Conservation (phyloP, 2,888 invertebrate species). For the Mythimna pallens region DNA sequence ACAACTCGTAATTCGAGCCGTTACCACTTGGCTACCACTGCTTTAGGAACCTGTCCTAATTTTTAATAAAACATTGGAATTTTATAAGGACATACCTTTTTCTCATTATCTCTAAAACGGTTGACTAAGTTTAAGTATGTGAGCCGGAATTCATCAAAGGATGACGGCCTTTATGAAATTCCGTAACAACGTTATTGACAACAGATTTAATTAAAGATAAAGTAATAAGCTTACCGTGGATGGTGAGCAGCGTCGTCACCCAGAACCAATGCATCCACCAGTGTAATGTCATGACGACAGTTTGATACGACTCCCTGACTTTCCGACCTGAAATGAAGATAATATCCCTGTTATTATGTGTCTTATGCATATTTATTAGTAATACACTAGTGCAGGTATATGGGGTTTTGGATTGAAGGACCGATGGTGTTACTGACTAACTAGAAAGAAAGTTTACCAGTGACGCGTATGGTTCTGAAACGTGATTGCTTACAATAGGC, state of each 20-base stretch:
- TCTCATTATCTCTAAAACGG: too few relatives aligned
- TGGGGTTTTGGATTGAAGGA: background rate
- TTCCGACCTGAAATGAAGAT: conserved; percentile 72
- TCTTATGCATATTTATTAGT: background rate
- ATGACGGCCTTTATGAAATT: background rate
- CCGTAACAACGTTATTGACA: background rate
- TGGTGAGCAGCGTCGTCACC: conserved; percentile 92
- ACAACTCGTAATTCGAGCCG: too few relatives aligned
- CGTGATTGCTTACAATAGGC: too few relatives aligned
- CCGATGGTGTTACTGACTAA: background rate
- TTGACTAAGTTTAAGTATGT: too few relatives aligned
- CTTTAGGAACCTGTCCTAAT: too few relatives aligned
- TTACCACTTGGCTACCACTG: too few relatives aligned
- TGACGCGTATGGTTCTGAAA: too few relatives aligned
- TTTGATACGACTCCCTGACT: conserved; percentile 66
- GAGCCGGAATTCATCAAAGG: background rate
- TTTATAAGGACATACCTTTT: background rate
- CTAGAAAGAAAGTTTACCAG: too few relatives aligned
- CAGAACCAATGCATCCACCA: conserved; percentile 98
- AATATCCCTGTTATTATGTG: background rate
- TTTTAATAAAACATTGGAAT: background rate
- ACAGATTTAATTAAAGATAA: background rate
- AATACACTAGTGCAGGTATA: too few relatives aligned
- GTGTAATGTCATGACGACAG: conserved; percentile 94
- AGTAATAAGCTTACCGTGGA: conserved; percentile 76